Evolutionary conservation across 2,888 invertebrate genomes (phyloP), one percentile per base, ranked within the genome.

Genomic region (Sepiola atlantica): DNA sequence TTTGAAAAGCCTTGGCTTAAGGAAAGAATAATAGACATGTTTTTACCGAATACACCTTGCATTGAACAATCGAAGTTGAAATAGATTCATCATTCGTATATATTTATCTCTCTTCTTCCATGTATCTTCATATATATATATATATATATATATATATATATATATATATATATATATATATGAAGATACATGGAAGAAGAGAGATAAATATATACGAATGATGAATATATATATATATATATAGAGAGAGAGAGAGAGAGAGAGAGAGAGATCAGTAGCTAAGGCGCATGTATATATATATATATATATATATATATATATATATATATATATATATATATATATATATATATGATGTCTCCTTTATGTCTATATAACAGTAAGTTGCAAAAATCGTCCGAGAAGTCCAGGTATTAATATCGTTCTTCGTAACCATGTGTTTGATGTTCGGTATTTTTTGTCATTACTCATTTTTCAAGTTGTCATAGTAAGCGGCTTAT

Each of bases 401-500:
- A 77, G n/a, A n/a, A 77, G 3, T n/a, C n/a, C 10, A 61, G 8
- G n/a, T 77, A 77, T 77, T 77, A 77, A n/a, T 77, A 18, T n/a
- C 77, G n/a, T 77, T 77, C n/a, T n/a, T 77, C n/a, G n/a, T 16
- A 18, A 77, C n/a, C n/a, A n/a, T n/a, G 16, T n/a, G 12, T 77
- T 77, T 77, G 77, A 77, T n/a, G n/a, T 77, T n/a, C 77, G n/a
- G 32, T 77, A 45, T 77, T 77, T 12, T 77, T 77, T n/a, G n/a
- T 32, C 77, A 77, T 77, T 77, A 77, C 77, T 77, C 77, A 77
- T 77, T 77, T 77, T 77, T 77, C 77, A 77, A 77, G n/a, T 77
- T 77, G 77, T 77, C 77, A 77, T 77, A 77, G n/a, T 77, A 77
- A 77, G 77, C 77, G 77, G 77, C 12, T 32, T 32, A n/a, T 77